A percentile compares a stretch with the other conserved stretches of the same genome.
Conservation (phyloP, 2,888 invertebrate species). For the Yponomeuta sedellus region DNA sequence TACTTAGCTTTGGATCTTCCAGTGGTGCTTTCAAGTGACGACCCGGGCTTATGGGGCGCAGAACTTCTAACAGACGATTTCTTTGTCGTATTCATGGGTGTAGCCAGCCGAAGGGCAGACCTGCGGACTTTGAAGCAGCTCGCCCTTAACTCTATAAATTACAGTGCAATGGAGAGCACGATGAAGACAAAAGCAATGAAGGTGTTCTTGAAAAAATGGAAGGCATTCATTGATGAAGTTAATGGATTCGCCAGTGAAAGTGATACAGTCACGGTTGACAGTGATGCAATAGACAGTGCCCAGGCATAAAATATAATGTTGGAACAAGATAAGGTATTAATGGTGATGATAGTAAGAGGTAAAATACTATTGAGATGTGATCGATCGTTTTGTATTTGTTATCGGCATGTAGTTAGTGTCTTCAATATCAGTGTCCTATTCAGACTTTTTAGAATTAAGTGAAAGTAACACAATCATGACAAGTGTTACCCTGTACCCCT, state of each 20-base stretch:
- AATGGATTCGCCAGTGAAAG: constrained; percentile 21
- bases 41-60: constrained; percentile 86
- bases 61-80: constrained; percentile 86
- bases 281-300: no score
- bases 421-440: no score
- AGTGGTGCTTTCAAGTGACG: constrained; percentile 86
- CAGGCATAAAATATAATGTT: no score
- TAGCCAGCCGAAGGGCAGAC: constrained; percentile 82
- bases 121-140: constrained; percentile 83
- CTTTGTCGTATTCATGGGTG: constrained; percentile 85
- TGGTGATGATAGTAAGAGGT: no score
- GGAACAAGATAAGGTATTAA: no score
- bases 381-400: no score
- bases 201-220: constrained; percentile 47
- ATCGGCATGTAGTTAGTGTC: no score
- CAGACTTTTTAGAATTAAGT: no score
- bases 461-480: no score
- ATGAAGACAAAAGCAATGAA: constrained; percentile 36
- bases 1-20: constrained; percentile 82
- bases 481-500: no score
- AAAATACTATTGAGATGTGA: no score
- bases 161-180: constrained; percentile 70
- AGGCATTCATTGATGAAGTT: constrained; percentile 42
- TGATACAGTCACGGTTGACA: neutral
- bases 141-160: constrained; percentile 83